A percentile compares a stretch with the other conserved stretches of the same genome.
Evolutionary conservation across 2,113 vertebrate genomes (phyloP).

Genomic region (Passer domesticus): DNA sequence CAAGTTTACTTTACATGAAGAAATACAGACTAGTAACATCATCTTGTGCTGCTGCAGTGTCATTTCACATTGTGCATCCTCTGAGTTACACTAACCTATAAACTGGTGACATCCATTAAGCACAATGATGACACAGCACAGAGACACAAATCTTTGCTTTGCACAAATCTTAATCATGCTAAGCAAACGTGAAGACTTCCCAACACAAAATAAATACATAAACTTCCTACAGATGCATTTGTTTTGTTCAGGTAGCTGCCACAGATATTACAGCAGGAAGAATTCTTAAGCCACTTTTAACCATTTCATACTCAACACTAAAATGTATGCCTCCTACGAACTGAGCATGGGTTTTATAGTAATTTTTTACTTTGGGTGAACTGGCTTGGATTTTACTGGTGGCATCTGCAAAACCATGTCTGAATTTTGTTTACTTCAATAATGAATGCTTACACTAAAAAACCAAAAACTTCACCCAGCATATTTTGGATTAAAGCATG

Average conservation of each 20-base stretch:
- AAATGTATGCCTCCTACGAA: neutral
- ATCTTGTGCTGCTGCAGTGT: neutral
- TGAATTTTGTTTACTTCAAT: neutral
- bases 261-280: neutral
- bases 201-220: neutral
- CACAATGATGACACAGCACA: neutral
- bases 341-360: fast-evolving
- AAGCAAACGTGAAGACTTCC: neutral
- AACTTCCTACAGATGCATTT: neutral
- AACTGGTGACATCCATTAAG: neutral
- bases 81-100: neutral
- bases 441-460: neutral
- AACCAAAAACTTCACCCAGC: neutral
- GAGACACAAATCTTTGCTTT: neutral
- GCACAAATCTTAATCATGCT: neutral
- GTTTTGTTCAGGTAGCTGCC: neutral
- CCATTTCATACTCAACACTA: neutral
- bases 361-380: neutral
- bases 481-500: neutral
- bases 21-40: neutral
- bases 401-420: neutral
- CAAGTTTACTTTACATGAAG: neutral
- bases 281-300: neutral
- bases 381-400: neutral
- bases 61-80: neutral